Base-by-base conservation (phyloP, 2,113 vertebrate genomes). In the Turdus rufiventris region DNA sequence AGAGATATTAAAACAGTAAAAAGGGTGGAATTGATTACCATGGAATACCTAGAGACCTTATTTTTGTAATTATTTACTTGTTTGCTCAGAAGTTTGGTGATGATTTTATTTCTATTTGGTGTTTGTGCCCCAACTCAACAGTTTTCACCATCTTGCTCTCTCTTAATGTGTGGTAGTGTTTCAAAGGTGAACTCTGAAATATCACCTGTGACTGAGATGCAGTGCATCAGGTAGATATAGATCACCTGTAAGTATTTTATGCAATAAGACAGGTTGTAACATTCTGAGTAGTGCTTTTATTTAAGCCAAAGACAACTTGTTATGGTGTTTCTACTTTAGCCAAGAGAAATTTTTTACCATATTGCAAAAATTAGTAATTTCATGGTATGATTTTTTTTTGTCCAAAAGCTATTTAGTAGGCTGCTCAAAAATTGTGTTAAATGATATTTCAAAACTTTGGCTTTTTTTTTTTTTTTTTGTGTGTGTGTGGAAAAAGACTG, bases 171-270 rank as follows among this genome's bases (percentile, higher is more conserved):
- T 18, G 34, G 24, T 43, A 26, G 15, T 10, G 9, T 76, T 91
- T 79, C 58, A 85, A 9, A 79, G 58, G 20, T 79, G 62, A 4
- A 26, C 66, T 14, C 25, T 62, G 75, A 85, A 85, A 66, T 77
- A 50, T 7, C 16, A 24, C 36, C 16, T 54, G 17, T 0, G 0
- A 20, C 71, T 74, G 38, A 63, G 33, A n/a, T 28, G 24, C 21
- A 40, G 43, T 24, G 38, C 68, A 60, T 43, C 34, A 48, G 40
- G 40, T 60, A 74, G 40, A 38, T 67, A n/a, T 0, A 50, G 57
- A 51, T 78, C 29, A 73, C 50, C 54, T 85, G 3, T 47, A 53
- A 36, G 25, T 48, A 19, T 19, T 84, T 79, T 83, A 62, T 72
- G 18, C 33, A n/a, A 0, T 33, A 29, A 66, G 26, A 48, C 13